Conservation (phyloP, 2,888 invertebrate genomes). For the Tipula unca region DNA sequence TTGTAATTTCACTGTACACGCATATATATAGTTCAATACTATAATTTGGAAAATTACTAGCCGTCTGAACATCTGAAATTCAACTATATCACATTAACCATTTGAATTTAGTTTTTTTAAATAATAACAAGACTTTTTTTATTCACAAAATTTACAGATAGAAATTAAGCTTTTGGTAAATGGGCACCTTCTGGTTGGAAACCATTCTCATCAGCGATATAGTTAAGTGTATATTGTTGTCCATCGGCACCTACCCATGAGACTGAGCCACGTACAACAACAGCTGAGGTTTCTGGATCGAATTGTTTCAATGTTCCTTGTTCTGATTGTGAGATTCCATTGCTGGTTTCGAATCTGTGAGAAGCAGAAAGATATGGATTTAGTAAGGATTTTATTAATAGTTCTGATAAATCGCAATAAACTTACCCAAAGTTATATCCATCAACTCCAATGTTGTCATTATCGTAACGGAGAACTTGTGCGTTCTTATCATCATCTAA, state of each 20-base stretch:
- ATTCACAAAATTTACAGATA: too few relatives aligned
- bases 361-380: background rate
- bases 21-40: too few relatives aligned
- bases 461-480: conserved; percentile 51
- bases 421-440: conserved; percentile 47
- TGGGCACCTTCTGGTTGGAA: too few relatives aligned
- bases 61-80: too few relatives aligned
- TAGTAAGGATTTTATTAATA: too few relatives aligned
- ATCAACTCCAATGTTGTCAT: too few relatives aligned
- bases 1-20: too few relatives aligned
- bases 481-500: conserved; percentile 43
- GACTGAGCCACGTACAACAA: conserved; percentile 41
- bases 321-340: conserved; percentile 41
- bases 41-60: too few relatives aligned
- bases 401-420: background rate
- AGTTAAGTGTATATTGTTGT: conserved; percentile 41
- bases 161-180: too few relatives aligned
- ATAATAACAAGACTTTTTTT: background rate
- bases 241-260: conserved; percentile 44
- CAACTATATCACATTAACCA: too few relatives aligned
- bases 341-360: conserved; percentile 40
- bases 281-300: conserved; percentile 41
- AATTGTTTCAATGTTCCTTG: conserved; percentile 39
- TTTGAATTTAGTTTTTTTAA: too few relatives aligned
- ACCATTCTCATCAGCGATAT: conserved; percentile 32